Evolutionary conservation across 1,140 invertebrate species (phyloP), one percentile per base, ranked within the genome.

Genomic region (Bilobella aurantiaca): DNA sequence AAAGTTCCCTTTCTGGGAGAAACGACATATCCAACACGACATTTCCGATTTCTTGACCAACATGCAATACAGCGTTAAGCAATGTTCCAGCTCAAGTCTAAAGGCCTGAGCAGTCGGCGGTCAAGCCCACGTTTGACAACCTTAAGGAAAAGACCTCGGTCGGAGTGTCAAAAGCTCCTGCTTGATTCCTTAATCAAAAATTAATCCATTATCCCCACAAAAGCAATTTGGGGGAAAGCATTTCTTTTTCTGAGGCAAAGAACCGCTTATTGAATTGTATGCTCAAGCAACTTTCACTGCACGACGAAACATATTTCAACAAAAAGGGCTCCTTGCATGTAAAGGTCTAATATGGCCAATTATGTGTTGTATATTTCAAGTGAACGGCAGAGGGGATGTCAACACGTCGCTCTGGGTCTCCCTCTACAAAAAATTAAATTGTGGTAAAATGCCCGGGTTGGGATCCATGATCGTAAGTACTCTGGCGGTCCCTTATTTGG

Each of bases 281-380:
- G 12, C 49, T 53, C 3, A 23, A 53, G 12, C 5, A n/a, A 3
- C 23, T 53, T 53, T 18, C 34, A 42, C 8, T 42, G 34, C 18
- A 8, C 34, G 18, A 42, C 18, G 34, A 8, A 42, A 12, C 34
- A 18, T 42, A 42, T 42, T 42, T 42, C 18, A 8, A 42, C 34
- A 42, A 42, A 42, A 42, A 8, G 8, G 34, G 34, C 49, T 23
- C 12, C 5, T 53, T 53, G 49, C 49, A 53, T 53, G 49, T 53
- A 23, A 18, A 8, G 23, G 23, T 53, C 49, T 53, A 53, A 53
- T 53, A 23, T 8, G 23, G 8, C 49, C 49, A 53, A 53, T 53
- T 53, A 53, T 53, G 25, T 12, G 49, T 53, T 53, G 49, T 53
- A 53, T 53, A 53, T 53, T 53, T 53, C 49, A 53, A 53, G 34